Conservation (phyloP, 2,797 vertebrate species). For the Sebastiscus albofasciatus region DNA sequence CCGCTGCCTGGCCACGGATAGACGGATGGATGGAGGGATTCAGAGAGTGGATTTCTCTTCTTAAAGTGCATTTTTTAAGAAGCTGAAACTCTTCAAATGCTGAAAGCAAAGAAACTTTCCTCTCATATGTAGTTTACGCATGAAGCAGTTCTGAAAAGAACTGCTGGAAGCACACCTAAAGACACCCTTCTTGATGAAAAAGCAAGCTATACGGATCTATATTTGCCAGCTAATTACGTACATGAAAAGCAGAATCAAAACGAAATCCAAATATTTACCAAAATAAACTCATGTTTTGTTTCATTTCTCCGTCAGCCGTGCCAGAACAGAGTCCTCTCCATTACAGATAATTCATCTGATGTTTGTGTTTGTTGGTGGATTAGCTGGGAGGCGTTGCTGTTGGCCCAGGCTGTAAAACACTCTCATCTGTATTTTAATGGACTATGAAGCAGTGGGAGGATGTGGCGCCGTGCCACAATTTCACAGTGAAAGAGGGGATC, state of each 20-base stretch:
- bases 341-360: constrained; percentile 84
- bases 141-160: constrained; percentile 43
- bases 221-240: constrained; percentile 81
- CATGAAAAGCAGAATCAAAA: constrained; percentile 80
- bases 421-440: constrained; percentile 88
- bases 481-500: constrained; percentile 81
- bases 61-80: constrained; percentile 43
- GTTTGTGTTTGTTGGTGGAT: constrained; percentile 83
- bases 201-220: constrained; percentile 65
- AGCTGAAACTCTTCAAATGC: constrained; percentile 60
- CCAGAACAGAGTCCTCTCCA: constrained; percentile 82
- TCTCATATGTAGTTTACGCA: constrained; percentile 29
- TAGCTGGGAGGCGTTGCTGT: constrained; percentile 83
- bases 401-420: constrained; percentile 81
- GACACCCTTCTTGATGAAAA: constrained; percentile 56
- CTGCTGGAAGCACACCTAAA: constrained; percentile 69
- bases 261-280: constrained; percentile 83
- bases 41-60: constrained; percentile 36
- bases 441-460: constrained; percentile 84
- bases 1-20: constrained; percentile 62
- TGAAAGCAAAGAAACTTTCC: constrained; percentile 48
- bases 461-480: constrained; percentile 82
- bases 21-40: constrained; percentile 59
- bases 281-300: constrained; percentile 83
- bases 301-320: constrained; percentile 76